These are phyloP conservation scores for Blastobasis adustella DNA, from an alignment of 2,888 invertebrate species.

Conservation along the genomic window DNA sequence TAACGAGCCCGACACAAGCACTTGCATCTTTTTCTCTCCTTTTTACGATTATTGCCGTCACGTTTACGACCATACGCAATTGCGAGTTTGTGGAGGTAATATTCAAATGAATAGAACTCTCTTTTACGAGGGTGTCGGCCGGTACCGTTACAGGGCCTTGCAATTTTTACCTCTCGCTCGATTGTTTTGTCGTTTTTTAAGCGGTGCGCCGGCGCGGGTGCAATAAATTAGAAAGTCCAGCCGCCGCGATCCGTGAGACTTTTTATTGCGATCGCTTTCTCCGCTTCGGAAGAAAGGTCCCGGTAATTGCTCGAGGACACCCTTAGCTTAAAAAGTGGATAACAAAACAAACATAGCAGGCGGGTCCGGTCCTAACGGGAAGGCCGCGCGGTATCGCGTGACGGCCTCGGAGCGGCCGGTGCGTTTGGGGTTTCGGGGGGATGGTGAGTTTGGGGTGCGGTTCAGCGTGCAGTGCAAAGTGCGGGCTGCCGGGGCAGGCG, in stretches of 20 bases:
- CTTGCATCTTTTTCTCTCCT: too few species aligned
- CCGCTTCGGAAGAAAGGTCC: slow-evolving; percentile 24
- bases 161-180: slow-evolving; percentile 36
- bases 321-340: slow-evolving; percentile 17
- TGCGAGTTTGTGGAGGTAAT: neutral
- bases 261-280: slow-evolving; percentile 45
- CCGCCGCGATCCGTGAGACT: slow-evolving; percentile 16
- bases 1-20: too few species aligned
- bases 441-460: neutral
- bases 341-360: slow-evolving; percentile 1
- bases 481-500: slow-evolving; percentile 9
- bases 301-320: slow-evolving; percentile 28
- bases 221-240: slow-evolving; percentile 60
- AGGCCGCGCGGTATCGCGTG: neutral
- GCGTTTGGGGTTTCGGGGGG: neutral
- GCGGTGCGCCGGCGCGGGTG: slow-evolving; percentile 26
- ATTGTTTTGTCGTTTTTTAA: slow-evolving; percentile 40
- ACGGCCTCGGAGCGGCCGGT: neutral
- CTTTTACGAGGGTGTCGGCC: slow-evolving; percentile 12
- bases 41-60: too few species aligned
- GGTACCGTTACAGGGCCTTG: slow-evolving; percentile 20
- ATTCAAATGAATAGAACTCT: slow-evolving; percentile 12
- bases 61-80: too few species aligned
- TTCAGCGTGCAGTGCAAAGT: neutral
- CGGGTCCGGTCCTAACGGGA: neutral